These are phyloP conservation scores for Lacanobia oleracea DNA, from an alignment of 2,888 invertebrate species.

Conservation along the genomic window DNA sequence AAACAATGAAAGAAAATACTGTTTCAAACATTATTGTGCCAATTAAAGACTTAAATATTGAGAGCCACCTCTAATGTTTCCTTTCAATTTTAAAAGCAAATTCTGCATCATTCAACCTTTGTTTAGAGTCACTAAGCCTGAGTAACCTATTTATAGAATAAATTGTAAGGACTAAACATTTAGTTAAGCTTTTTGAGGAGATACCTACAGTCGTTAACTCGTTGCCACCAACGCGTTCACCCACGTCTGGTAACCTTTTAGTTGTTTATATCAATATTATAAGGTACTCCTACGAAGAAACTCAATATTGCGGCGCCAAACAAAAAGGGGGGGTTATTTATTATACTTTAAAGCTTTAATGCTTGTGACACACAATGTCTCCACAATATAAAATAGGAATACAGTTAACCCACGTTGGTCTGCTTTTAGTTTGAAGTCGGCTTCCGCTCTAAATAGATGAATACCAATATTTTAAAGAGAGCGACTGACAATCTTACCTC, in stretches of 20 bases:
- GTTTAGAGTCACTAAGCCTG: constrained; percentile 5
- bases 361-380: neutral
- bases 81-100: constrained; percentile 30
- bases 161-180: neutral
- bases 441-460: too few relatives aligned
- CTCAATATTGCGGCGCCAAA: neutral
- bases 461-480: neutral
- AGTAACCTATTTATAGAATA: neutral
- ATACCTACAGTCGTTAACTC: neutral
- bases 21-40: neutral
- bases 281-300: neutral
- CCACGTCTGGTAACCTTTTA: constrained; percentile 7
- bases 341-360: neutral
- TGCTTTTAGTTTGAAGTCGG: too few relatives aligned
- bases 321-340: neutral
- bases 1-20: too few relatives aligned
- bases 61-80: constrained; percentile 1
- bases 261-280: constrained; percentile 8
- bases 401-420: neutral
- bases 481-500: too few relatives aligned
- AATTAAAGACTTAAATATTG: constrained; percentile 4
- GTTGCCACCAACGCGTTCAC: constrained; percentile 35
- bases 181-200: neutral
- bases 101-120: constrained; percentile 8
- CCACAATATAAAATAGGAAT: constrained; percentile 1